Conservation (phyloP, 2,797 vertebrate genomes). For the Merluccius polli region DNA sequence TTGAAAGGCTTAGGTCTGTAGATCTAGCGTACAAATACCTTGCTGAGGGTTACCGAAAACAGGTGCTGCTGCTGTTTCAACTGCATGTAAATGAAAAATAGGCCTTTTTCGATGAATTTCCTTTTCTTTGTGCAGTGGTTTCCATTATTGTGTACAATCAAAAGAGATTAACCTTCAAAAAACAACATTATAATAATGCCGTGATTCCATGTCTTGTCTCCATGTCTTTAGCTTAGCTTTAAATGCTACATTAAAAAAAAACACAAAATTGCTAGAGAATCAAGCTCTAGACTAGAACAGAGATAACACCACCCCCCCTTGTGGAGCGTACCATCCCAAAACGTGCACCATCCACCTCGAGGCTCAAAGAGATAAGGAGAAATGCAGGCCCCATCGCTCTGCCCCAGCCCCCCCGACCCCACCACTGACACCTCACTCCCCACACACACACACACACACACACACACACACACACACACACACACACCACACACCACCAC, state of each 20-base stretch:
- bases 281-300: background rate
- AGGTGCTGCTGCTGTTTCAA: background rate
- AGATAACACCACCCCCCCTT: background rate
- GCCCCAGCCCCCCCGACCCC: background rate
- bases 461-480: too few relatives aligned
- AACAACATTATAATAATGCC: background rate
- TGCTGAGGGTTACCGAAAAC: background rate
- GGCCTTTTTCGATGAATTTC: background rate
- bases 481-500: too few relatives aligned
- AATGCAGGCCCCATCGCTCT: background rate
- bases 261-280: background rate
- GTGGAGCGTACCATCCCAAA: conserved; percentile 5
- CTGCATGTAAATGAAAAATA: background rate
- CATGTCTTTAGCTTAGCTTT: background rate
- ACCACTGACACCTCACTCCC: background rate
- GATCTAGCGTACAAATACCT: conserved; percentile 36
- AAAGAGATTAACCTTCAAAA: background rate
- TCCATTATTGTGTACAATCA: background rate
- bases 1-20: conserved; percentile 42
- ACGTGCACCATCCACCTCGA: background rate
- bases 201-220: background rate
- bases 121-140: background rate
- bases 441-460: too few relatives aligned
- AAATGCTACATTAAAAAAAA: background rate
- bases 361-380: background rate